Base-by-base conservation (phyloP, 2,888 invertebrate genomes). In the Gari tellinella region DNA sequence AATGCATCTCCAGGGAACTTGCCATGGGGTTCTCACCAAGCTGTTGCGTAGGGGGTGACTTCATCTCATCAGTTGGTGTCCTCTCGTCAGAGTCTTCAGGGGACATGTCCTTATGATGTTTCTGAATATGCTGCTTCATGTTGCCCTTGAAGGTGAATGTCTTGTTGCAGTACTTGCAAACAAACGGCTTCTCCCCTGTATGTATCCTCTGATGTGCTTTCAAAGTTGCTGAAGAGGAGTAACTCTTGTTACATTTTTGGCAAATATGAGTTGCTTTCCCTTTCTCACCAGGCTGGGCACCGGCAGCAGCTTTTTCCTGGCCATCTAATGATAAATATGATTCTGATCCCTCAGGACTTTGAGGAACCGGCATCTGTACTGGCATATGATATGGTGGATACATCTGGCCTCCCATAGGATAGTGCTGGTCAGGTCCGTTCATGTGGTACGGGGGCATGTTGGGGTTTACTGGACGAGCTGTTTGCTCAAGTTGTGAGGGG, bases 91-190 rank as follows among this genome's bases (percentile, higher is more conserved):
- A 31, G 5, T 31, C 31, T 10, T 31, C 31, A 10, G 55, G 55
- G 40, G 55, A 41, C 14, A 41, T 41, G 23, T 69, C 74, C 31
- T 69, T 65, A 31, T 74, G 74, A 45, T 74, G 74, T 52, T 74
- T 74, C 25, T 40, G 45, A 2, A 74, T 40, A 62, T 74, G 74
- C 40, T 74, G 74, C 19, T 74, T 74, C 74, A 74, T 74, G 56
- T 74, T 74, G 12, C 74, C 74, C 52, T 74, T 74, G 49, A 74
- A 74, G 2, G 74, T 74, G 38, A 74, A 74, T 26, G 74, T 52
- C 40, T 74, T 74, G 52, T 74, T 49, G 43, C 74, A 74, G 40
- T 63, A 60, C 2, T 45, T 40, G 51, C 74, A 74, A 4, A 61
- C 23, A 61, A 61, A 74, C 12, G 74, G 74, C 52, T 74, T 74